Conservation (phyloP, 2,888 invertebrate genomes). For the Euplagia quadripunctaria region DNA sequence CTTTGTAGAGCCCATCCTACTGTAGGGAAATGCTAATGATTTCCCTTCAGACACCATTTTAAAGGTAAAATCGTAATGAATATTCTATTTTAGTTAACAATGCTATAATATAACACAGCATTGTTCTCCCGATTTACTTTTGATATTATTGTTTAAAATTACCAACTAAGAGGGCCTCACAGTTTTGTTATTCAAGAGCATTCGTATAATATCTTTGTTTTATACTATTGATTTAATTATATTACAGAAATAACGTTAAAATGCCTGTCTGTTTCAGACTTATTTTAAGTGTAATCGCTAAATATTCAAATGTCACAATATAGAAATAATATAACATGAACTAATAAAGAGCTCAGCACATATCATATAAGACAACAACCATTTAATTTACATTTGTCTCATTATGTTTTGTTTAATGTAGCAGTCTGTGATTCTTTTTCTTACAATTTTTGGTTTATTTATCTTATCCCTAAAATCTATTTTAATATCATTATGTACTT, state of each 20-base stretch:
- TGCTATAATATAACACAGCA: constrained; percentile 29
- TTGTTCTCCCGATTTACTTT: constrained; percentile 43
- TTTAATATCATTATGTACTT: too few species aligned
- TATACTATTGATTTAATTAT: background rate
- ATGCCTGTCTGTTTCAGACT: background rate
- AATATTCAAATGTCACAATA: background rate
- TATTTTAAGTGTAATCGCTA: background rate
- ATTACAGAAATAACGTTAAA: background rate
- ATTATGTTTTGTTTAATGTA: too few species aligned
- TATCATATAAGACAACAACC: too few species aligned
- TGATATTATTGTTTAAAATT: constrained; percentile 44
- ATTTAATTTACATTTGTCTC: too few species aligned
- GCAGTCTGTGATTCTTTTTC: too few species aligned
- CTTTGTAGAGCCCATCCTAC: constrained; percentile 68
- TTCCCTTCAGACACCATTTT: constrained; percentile 74
- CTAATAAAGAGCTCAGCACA: too few species aligned
- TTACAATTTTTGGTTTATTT: too few species aligned
- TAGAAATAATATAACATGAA: too few species aligned
- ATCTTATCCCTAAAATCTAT: too few species aligned
- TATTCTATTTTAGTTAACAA: constrained; percentile 61
- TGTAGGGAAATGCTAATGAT: constrained; percentile 84
- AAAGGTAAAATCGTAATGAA: constrained; percentile 76
- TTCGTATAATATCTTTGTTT: background rate
- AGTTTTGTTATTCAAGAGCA: constrained; percentile 8
- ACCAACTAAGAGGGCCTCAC: constrained; percentile 5